These are phyloP conservation scores for Limulus polyphemus DNA, from an alignment of 2,888 invertebrate species.

Conservation along the genomic window DNA sequence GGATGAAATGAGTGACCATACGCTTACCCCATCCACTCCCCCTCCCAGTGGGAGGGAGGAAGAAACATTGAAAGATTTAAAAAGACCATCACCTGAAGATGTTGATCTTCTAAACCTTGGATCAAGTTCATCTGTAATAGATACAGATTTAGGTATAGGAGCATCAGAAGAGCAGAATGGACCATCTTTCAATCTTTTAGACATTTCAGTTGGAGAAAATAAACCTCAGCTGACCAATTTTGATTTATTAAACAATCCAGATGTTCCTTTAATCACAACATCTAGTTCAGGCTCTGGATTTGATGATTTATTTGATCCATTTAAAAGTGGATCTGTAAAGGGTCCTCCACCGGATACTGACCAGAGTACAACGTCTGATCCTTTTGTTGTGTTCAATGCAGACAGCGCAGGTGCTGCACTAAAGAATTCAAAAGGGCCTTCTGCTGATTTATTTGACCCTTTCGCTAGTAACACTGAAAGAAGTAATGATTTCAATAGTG, in stretches of 20 bases:
- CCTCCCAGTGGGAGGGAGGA: too few species aligned
- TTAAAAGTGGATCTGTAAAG: conserved; percentile 5
- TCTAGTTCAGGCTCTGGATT: neutral
- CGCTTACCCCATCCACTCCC: too few species aligned
- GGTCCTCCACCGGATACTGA: conserved; percentile 1
- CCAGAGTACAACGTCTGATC: conserved; percentile 8
- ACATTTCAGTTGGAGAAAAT: conserved; percentile 8
- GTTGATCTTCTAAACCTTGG: conserved; percentile 19
- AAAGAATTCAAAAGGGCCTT: neutral
- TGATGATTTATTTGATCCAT: conserved; percentile 13
- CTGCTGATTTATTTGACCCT: conserved; percentile 18
- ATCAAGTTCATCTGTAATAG: conserved; percentile 1
- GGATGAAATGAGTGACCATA: too few species aligned
- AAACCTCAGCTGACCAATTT: conserved; percentile 11
- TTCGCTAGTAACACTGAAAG: conserved; percentile 1
- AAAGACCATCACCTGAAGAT: conserved; percentile 13
- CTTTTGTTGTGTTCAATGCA: conserved; percentile 10
- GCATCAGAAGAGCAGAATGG: conserved; percentile 1
- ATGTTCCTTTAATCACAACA: conserved; percentile 3
- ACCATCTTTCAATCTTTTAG: conserved; percentile 15
- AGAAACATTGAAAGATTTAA: neutral
- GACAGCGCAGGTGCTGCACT: neutral
- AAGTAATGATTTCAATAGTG: too few species aligned
- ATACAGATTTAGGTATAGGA: neutral
- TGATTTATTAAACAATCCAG: conserved; percentile 19